Conservation (phyloP, 2,797 vertebrate species). For the Cheracebus regulus region DNA sequence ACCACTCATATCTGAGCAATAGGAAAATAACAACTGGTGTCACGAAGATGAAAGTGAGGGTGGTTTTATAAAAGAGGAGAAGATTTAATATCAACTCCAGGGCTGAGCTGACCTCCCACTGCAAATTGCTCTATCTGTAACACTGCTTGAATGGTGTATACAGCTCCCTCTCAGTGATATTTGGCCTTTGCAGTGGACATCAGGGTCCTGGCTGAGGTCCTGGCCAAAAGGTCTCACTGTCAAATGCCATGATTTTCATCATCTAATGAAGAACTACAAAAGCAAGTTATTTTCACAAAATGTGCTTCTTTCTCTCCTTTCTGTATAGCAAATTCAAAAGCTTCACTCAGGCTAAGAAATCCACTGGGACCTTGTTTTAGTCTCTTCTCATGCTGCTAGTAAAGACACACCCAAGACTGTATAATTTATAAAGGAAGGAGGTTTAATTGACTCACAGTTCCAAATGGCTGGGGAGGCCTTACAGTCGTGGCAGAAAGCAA, state of each 20-base stretch:
- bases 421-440: too few relatives aligned
- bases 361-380: fast-evolving
- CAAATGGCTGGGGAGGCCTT: too few relatives aligned
- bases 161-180: neutral
- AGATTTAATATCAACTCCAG: neutral
- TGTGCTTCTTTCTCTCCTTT: neutral
- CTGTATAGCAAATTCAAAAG: neutral
- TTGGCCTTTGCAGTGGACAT: neutral
- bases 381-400: too few relatives aligned
- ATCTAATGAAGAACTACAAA: neutral
- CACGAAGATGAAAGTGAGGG: neutral
- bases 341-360: neutral
- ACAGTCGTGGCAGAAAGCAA: too few relatives aligned
- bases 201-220: neutral
- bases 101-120: neutral
- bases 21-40: neutral
- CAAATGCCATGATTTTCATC: neutral
- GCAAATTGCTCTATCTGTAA: neutral
- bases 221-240: neutral
- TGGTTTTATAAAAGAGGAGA: neutral
- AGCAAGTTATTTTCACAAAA: neutral
- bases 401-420: too few relatives aligned
- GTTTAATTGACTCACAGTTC: too few relatives aligned
- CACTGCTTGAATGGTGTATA: fast-evolving
- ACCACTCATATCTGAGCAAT: neutral